These are phyloP conservation scores for Drosophila niveifrons DNA, from an alignment of 2,888 invertebrate genomes.

Conservation along the genomic window DNA sequence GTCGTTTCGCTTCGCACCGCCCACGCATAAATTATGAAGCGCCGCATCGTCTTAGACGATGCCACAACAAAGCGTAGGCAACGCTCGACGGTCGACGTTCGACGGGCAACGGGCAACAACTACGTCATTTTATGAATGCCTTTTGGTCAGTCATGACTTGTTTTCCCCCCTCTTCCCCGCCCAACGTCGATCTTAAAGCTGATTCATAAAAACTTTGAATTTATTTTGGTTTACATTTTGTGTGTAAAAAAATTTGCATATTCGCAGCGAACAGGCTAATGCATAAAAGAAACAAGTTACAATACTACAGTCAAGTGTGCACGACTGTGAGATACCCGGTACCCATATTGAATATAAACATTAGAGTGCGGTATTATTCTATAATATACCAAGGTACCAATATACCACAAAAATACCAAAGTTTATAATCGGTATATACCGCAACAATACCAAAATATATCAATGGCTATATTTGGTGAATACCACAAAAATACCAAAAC, in stretches of 20 bases:
- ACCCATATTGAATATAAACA: too few relatives aligned
- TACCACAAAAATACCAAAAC: too few relatives aligned
- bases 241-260: slow-evolving; percentile 50
- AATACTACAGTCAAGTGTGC: too few relatives aligned
- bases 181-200: slow-evolving; percentile 35
- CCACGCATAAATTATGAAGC: slow-evolving; percentile 77
- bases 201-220: slow-evolving; percentile 76
- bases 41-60: slow-evolving; percentile 53
- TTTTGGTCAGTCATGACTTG: slow-evolving; percentile 52
- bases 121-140: slow-evolving; percentile 42
- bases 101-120: slow-evolving; percentile 26
- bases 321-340: too few relatives aligned
- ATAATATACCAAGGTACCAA: too few relatives aligned
- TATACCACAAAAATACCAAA: too few relatives aligned
- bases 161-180: neutral
- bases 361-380: too few relatives aligned
- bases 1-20: slow-evolving; percentile 52
- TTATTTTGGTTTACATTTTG: slow-evolving; percentile 56
- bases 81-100: slow-evolving; percentile 27
- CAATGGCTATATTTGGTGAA: too few relatives aligned
- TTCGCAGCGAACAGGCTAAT: slow-evolving; percentile 25
- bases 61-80: slow-evolving; percentile 35
- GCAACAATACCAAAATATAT: too few relatives aligned
- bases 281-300: neutral
- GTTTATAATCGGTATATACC: too few relatives aligned